Percentiles rank a stretch among this genome's conserved stretches.
phyloP scores from a whole-genome alignment of 2,113 vertebrate species.

The Oncorhynchus mykiss region DNA sequence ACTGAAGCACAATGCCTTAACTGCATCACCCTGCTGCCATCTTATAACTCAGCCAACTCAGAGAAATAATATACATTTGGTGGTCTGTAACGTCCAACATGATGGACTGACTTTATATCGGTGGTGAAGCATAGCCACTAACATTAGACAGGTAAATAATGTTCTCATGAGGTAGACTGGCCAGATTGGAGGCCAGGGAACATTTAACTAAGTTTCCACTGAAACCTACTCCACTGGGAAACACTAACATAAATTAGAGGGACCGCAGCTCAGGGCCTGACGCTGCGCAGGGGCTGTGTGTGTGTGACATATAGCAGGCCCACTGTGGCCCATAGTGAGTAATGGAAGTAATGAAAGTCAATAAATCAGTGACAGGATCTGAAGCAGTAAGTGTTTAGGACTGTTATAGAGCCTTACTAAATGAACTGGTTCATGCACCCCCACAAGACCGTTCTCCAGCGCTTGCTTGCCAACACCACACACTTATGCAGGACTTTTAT shows the following conservation, averaged over 20 bases:
- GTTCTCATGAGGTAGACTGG: constrained; percentile 66
- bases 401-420: constrained; percentile 29
- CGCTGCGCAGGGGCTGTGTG: neutral
- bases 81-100: constrained; percentile 54
- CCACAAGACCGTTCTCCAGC: constrained; percentile 3
- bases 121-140: constrained; percentile 54
- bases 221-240: constrained; percentile 44
- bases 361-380: constrained; percentile 63
- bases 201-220: constrained; percentile 37
- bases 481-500: too few species aligned
- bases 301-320: constrained; percentile 41
- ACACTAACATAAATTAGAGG: constrained; percentile 57
- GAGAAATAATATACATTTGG: constrained; percentile 54
- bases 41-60: constrained; percentile 23
- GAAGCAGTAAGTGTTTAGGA: constrained; percentile 33
- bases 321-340: constrained; percentile 24
- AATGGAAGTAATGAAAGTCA: constrained; percentile 54
- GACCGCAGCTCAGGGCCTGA: constrained; percentile 21
- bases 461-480: too few species aligned
- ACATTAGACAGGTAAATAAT: constrained; percentile 53
- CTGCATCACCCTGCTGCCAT: constrained; percentile 33
- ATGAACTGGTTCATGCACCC: neutral
- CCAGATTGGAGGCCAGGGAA: constrained; percentile 45
- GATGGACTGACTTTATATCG: constrained; percentile 57
- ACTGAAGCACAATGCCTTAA: constrained; percentile 18